These are phyloP conservation scores for Stomatorhinus ivindoensis DNA, from an alignment of 2,113 vertebrate genomes.

Conservation along the genomic window DNA sequence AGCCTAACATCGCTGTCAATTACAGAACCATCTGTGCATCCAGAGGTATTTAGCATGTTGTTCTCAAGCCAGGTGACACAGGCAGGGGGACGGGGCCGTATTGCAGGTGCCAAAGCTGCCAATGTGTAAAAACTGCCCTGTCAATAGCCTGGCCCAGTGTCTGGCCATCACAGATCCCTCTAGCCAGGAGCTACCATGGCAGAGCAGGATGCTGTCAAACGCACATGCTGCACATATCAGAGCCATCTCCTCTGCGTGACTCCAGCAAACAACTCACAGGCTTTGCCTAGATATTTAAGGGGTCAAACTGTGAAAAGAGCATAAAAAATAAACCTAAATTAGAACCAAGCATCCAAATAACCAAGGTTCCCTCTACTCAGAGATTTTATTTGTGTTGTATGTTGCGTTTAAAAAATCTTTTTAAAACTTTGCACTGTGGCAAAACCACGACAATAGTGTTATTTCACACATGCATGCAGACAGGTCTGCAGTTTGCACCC, in stretches of 20 bases:
- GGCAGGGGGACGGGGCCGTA: background rate
- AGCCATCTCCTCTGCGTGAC: conserved; percentile 7
- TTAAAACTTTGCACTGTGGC: background rate
- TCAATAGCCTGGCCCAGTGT: conserved; percentile 5
- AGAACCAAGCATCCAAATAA: background rate
- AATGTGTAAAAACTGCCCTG: conserved; percentile 18
- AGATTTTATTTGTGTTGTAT: background rate
- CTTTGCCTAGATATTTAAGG: background rate
- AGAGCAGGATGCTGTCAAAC: conserved; percentile 35
- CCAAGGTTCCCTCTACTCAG: background rate
- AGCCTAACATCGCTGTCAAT: too few relatives aligned
- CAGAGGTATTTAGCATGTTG: background rate
- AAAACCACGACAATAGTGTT: background rate
- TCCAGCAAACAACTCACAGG: background rate
- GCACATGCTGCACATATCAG: background rate
- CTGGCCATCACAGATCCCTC: conserved; percentile 28
- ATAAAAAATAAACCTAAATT: background rate
- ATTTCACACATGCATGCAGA: background rate
- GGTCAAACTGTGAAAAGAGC: background rate
- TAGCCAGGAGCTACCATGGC: conserved; percentile 38
- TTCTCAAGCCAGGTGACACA: background rate
- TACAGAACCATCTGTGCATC: background rate
- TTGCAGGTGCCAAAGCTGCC: background rate
- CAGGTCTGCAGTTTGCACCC: background rate
- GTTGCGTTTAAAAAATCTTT: background rate